Evolutionary conservation across 2,113 vertebrate genomes (phyloP).

Genomic region (Mastomys coucha): DNA sequence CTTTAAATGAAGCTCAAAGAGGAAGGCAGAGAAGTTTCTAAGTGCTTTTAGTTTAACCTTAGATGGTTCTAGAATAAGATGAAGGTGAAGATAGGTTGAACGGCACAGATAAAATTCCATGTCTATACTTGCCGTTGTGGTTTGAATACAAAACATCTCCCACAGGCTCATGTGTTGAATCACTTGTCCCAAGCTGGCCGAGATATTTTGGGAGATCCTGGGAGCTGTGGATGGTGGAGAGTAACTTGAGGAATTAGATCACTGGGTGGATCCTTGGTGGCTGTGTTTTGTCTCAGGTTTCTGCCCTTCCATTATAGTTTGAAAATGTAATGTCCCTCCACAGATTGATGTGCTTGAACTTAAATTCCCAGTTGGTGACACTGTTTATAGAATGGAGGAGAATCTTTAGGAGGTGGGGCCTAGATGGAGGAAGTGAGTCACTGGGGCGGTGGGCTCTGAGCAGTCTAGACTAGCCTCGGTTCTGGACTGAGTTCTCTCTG

Average conservation of each 20-base stretch:
- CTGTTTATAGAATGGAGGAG: background rate
- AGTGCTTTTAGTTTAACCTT: background rate
- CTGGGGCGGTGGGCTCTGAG: background rate
- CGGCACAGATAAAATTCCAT: background rate
- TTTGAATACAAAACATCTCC: background rate
- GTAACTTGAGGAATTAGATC: background rate
- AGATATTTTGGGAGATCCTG: background rate
- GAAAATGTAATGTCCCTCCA: background rate
- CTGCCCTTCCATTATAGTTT: background rate
- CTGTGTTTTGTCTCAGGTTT: background rate
- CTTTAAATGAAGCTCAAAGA: background rate
- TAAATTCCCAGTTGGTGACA: background rate
- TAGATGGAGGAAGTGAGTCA: no score
- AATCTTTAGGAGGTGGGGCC: background rate
- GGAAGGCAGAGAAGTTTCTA: background rate
- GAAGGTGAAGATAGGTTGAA: background rate
- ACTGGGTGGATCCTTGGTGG: background rate
- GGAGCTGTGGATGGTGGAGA: background rate
- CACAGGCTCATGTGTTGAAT: background rate
- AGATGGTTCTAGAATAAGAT: background rate
- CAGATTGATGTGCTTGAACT: no score
- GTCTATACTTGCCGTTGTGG: background rate
- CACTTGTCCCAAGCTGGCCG: background rate
- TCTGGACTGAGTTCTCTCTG: background rate
- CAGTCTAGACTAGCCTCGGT: background rate